These are phyloP conservation scores for Trissolcus basalis DNA, from an alignment of 1,140 invertebrate species.

Conservation along the genomic window DNA sequence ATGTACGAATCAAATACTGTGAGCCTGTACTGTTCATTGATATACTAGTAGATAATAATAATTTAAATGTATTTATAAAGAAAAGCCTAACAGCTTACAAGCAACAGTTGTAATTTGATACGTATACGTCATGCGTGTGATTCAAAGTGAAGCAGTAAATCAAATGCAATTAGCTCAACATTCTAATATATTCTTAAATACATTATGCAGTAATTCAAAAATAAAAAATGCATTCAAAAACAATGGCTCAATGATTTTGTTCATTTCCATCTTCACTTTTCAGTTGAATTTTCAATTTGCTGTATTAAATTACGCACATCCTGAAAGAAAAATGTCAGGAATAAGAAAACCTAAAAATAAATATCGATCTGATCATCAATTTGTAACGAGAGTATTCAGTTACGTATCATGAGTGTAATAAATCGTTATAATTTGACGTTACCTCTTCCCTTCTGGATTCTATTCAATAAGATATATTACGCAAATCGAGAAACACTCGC, in stretches of 20 bases:
- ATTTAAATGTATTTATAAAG: too few relatives aligned
- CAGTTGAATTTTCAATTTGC: too few relatives aligned
- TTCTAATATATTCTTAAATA: slow-evolving; percentile 39
- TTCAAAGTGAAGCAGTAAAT: slow-evolving; percentile 38
- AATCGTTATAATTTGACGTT: slow-evolving; percentile 23
- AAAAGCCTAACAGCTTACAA: too few relatives aligned
- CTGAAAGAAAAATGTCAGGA: too few relatives aligned
- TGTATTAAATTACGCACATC: too few relatives aligned
- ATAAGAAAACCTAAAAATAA: neutral
- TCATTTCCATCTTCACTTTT: too few relatives aligned
- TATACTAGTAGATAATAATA: too few relatives aligned
- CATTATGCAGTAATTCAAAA: slow-evolving; percentile 27
- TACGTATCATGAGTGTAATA: slow-evolving; percentile 20
- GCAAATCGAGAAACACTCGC: slow-evolving; percentile 24
- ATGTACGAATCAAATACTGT: too few relatives aligned
- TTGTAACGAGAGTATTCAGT: neutral
- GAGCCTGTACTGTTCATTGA: too few relatives aligned
- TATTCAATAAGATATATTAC: slow-evolving; percentile 16
- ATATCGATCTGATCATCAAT: slow-evolving; percentile 11
- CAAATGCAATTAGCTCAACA: slow-evolving; percentile 54
- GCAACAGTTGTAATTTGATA: neutral
- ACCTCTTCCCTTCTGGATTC: neutral
- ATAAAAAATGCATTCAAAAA: slow-evolving; percentile 31
- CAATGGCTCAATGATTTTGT: too few relatives aligned
- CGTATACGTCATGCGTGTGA: slow-evolving; percentile 19